phyloP scores from a whole-genome alignment of 2,113 vertebrate genomes.

The Leptobrachium ailaonicum region DNA sequence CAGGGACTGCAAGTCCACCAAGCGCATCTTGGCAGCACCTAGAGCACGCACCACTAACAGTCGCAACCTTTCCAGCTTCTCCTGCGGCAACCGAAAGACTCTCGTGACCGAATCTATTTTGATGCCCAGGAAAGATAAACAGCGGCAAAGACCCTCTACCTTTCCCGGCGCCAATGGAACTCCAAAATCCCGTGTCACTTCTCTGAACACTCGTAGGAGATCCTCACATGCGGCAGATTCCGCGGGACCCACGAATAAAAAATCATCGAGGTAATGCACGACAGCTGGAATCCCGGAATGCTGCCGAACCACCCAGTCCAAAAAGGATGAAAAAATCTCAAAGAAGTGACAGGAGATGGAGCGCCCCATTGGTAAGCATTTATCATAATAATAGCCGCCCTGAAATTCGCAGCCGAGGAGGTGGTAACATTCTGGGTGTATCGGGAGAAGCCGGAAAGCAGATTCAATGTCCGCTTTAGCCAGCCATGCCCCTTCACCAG shows the following conservation, averaged over 20 bases:
- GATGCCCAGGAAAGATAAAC: neutral
- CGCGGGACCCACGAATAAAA: neutral
- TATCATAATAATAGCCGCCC: neutral
- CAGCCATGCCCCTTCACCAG: too few species aligned
- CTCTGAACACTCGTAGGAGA: neutral
- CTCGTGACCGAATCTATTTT: neutral
- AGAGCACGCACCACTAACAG: neutral
- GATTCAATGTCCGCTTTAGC: neutral
- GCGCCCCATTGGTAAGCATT: neutral
- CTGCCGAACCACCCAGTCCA: neutral
- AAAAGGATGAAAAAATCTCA: neutral
- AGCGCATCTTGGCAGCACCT: neutral
- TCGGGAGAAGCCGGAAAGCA: neutral
- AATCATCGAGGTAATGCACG: neutral
- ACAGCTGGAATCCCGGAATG: neutral
- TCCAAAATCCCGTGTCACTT: neutral
- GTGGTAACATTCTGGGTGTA: neutral
- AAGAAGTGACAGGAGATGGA: neutral
- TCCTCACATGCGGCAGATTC: neutral
- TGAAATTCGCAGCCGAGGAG: neutral
- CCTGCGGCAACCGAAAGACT: neutral
- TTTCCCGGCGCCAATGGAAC: neutral
- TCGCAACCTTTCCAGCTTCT: neutral
- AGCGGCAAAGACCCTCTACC: neutral
- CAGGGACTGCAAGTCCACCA: neutral